Evolutionary conservation across 2,888 invertebrate genomes (phyloP).

Genomic region (Drosophila diplacantha): DNA sequence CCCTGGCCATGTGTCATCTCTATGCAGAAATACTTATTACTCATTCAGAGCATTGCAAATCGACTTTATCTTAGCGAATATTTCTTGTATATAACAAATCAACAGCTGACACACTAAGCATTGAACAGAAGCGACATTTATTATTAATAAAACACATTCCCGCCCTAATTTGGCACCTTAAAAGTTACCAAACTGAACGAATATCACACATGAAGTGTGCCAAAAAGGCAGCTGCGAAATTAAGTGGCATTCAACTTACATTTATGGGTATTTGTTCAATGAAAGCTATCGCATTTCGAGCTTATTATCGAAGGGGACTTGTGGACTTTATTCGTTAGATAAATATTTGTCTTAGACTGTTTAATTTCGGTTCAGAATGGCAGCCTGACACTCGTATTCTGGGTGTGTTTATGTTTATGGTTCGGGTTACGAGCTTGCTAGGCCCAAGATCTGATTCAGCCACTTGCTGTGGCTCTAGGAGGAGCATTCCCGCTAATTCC

Average conservation of each 20-base stretch:
- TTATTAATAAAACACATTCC: not conserved
- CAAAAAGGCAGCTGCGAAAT: not conserved
- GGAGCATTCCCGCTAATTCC: not conserved
- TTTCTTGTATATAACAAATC: not conserved
- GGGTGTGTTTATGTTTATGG: not conserved
- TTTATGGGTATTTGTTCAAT: not conserved
- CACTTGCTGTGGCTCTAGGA: not conserved
- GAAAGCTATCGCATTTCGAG: not conserved
- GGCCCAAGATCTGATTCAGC: not conserved
- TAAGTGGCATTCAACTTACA: not conserved
- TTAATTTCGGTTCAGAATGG: not conserved
- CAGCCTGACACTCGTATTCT: not conserved
- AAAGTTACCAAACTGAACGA: not conserved
- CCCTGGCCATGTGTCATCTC: not conserved
- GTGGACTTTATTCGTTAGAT: not conserved
- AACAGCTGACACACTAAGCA: not conserved
- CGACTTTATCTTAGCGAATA: not conserved
- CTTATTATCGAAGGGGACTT: too few species aligned
- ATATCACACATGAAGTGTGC: not conserved
- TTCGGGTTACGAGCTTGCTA: not conserved
- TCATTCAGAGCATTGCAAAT: not conserved
- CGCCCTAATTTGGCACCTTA: not conserved
- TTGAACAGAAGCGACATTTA: constrained; percentile 1
- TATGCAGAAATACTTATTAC: not conserved
- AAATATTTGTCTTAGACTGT: not conserved